Evolutionary conservation across 2,888 invertebrate genomes (phyloP).

Genomic region (Patella pellucida): DNA sequence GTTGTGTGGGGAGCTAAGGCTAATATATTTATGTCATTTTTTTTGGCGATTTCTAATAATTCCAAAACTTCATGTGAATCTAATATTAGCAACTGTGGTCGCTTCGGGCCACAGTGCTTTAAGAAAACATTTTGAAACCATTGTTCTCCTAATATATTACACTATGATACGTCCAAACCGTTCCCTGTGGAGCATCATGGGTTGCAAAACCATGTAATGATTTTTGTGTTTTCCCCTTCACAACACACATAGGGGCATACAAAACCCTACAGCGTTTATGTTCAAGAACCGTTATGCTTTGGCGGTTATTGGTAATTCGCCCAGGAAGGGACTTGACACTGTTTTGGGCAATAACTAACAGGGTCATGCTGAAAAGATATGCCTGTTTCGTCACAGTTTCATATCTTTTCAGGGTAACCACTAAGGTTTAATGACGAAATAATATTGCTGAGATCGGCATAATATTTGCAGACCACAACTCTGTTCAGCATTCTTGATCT

Average conservation of each 20-base stretch:
- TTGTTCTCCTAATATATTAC: neutral
- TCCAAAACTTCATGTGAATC: constrained; percentile 5
- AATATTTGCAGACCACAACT: neutral
- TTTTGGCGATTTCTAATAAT: neutral
- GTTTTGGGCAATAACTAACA: too few species aligned
- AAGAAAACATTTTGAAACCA: neutral
- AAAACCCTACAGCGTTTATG: constrained; percentile 9
- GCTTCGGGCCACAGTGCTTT: neutral
- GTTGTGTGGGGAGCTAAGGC: too few species aligned
- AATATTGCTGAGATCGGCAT: neutral
- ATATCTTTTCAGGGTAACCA: constrained; percentile 4
- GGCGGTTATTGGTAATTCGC: neutral
- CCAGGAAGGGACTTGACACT: neutral
- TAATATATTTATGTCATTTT: neutral
- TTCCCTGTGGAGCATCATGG: constrained; percentile 1
- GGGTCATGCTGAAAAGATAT: too few species aligned
- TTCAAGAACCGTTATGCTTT: constrained; percentile 20
- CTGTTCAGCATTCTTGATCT: too few species aligned
- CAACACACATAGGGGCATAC: constrained; percentile 6
- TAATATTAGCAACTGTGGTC: neutral
- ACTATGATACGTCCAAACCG: neutral
- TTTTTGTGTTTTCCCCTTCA: constrained; percentile 11
- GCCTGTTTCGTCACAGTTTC: constrained; percentile 16
- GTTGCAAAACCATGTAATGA: neutral
- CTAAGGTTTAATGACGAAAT: neutral